Evolutionary conservation across 2,888 invertebrate species (phyloP), one percentile per base, ranked within the genome.

Genomic region (Allacma fusca): DNA sequence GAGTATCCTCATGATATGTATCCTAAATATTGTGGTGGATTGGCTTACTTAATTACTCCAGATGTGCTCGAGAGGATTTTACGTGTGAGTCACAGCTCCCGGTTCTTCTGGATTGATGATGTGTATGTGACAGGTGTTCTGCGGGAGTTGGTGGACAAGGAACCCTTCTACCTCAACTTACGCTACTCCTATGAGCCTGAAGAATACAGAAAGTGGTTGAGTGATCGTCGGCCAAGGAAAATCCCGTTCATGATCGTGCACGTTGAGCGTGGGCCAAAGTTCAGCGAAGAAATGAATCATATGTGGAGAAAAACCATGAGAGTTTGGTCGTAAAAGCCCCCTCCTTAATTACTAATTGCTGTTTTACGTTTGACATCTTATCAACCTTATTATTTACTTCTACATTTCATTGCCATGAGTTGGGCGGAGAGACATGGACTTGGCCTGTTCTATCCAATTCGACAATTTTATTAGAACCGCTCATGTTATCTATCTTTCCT

Each of bases 71-170:
- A 76, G 13, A 79, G 81, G 9, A 83, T 88, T 81, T 85, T 85
- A 70, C 84, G 85, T 0, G 86, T 87, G n/a, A 83, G 85, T 57
- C 83, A 85, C 23, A 85, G 86, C 1, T 79, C 81, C 1, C 85
- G 86, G 29, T 88, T 87, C 78, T 88, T 88, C 83, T 89, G 89
- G 88, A 87, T 89, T 44, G 89, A 89, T 80, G 89, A 89, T 83
- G 88, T 87, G 74, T 88, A 87, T 82, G 85, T 89, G 5, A 88
- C 88, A 0, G 89, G 89, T 4, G 83, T 88, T 21, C 81, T 88
- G 0, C 73, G 84, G 43, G 82, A 83, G 68, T 21, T 83, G n/a
- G 82, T 82, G 0, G 70, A 81, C 13, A 78, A 81, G 40, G 84
- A 84, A 75, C 84, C 84, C 23, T 85, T 84, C 76, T 84, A 83